Evolutionary conservation across 2,113 vertebrate genomes (phyloP).

Genomic region (Melospiza georgiana): DNA sequence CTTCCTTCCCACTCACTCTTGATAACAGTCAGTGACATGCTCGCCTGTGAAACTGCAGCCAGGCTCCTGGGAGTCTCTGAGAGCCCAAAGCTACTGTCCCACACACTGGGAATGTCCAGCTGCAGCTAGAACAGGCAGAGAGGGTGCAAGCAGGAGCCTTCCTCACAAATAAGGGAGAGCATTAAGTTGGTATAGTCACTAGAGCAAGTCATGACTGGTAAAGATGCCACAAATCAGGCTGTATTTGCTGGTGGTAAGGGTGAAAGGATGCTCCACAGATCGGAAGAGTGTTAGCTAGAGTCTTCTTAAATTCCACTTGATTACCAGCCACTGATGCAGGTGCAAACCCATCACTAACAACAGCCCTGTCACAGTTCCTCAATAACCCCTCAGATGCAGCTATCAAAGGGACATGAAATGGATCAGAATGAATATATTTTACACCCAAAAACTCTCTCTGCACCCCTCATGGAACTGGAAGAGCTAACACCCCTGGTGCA

Average conservation of each 20-base stretch:
- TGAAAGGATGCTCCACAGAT: not conserved
- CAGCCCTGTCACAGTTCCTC: not conserved
- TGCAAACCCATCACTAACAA: not conserved
- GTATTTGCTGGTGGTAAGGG: not conserved
- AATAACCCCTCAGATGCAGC: not conserved
- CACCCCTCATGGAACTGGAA: not conserved
- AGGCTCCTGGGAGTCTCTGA: not conserved
- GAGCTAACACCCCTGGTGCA: not conserved
- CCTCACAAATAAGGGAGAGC: not conserved
- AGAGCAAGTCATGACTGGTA: not conserved
- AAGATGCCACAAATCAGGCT: not conserved
- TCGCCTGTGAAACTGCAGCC: not conserved
- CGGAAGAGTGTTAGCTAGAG: not conserved
- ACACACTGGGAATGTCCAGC: not conserved
- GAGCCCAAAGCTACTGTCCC: not conserved
- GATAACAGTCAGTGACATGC: not conserved
- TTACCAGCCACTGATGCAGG: not conserved
- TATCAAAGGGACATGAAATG: not conserved
- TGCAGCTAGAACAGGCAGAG: not conserved
- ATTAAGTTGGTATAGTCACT: not conserved
- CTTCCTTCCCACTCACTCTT: slow-evolving; percentile 24
- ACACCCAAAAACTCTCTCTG: not conserved
- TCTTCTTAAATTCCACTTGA: not conserved
- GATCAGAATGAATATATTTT: not conserved
- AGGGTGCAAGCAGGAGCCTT: not conserved